Percentiles rank a stretch among this genome's conserved stretches.
Conservation (phyloP, 2,888 invertebrate genomes). For the Deilephila porcellus region DNA sequence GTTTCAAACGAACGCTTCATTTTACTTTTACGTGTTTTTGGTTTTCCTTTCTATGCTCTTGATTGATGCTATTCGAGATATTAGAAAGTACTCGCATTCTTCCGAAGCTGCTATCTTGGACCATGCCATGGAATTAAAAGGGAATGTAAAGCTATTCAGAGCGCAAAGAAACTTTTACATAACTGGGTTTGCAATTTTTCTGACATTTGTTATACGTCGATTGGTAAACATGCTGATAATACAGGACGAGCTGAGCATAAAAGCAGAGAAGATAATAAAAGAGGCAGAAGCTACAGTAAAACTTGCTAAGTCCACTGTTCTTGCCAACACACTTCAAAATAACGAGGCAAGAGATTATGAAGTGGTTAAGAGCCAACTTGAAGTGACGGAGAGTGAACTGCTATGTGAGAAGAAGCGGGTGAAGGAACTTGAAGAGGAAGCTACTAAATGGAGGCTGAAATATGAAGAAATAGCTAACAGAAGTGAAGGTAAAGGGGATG, state of each 20-base stretch:
- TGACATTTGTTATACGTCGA: conserved; percentile 88
- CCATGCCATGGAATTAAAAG: conserved; percentile 86
- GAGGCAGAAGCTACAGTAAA: conserved; percentile 87
- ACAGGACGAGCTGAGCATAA: conserved; percentile 86
- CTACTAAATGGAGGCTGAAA: conserved; percentile 60
- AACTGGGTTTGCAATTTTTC: conserved; percentile 90
- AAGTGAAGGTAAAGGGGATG: conserved; percentile 50
- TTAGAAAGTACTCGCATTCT: conserved; percentile 87
- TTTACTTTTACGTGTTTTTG: conserved; percentile 87
- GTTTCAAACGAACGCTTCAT: conserved; percentile 86
- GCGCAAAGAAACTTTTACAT: conserved; percentile 93
- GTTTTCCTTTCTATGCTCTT: conserved; percentile 87
- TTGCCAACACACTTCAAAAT: conserved; percentile 53
- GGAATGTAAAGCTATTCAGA: conserved; percentile 89
- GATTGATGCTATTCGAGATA: conserved; percentile 89
- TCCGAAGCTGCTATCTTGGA: conserved; percentile 69
- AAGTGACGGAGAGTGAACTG: conserved; percentile 52
- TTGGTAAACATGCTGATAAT: conserved; percentile 86
- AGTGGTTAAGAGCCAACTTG: conserved; percentile 54
- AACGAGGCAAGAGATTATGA: conserved; percentile 48
- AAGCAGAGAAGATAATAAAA: conserved; percentile 87
- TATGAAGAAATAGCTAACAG: conserved; percentile 52
- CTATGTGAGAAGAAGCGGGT: conserved; percentile 53
- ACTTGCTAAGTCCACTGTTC: conserved; percentile 65
- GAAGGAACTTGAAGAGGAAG: conserved; percentile 59